These are phyloP conservation scores for Podarcis siculus DNA, from an alignment of 2,797 vertebrate genomes.

Conservation along the genomic window DNA sequence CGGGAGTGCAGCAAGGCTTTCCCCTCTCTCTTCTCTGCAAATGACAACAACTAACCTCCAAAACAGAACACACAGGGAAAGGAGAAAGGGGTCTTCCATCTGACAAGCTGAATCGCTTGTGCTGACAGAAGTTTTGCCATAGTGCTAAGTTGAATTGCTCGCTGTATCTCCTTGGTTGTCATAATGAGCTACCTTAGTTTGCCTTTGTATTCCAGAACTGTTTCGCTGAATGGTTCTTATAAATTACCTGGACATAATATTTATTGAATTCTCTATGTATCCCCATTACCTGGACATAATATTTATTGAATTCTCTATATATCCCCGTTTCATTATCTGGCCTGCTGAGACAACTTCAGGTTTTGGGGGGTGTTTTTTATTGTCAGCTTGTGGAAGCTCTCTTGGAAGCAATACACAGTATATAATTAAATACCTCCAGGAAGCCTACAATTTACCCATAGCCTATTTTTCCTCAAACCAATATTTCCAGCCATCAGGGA, in stretches of 20 bases:
- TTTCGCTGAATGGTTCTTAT: not conserved
- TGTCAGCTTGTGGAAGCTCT: not conserved
- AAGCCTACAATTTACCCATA: not conserved
- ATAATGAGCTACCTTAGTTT: not conserved
- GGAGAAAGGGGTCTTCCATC: too few relatives aligned
- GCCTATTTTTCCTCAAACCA: not conserved
- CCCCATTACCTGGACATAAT: not conserved
- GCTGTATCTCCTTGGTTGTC: not conserved
- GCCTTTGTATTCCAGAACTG: not conserved
- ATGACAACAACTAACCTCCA: too few relatives aligned
- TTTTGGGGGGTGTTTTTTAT: not conserved
- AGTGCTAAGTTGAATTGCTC: too few relatives aligned
- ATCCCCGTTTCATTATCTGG: not conserved
- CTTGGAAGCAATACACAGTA: not conserved
- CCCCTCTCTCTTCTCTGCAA: too few relatives aligned
- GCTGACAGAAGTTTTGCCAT: too few relatives aligned
- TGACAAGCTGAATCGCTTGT: too few relatives aligned
- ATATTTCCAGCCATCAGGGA: not conserved
- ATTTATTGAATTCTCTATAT: not conserved
- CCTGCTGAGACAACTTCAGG: not conserved
- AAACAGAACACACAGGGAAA: too few relatives aligned
- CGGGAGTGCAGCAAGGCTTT: too few relatives aligned
- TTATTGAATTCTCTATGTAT: not conserved
- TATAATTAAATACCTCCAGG: conserved; percentile 2
- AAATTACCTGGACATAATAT: not conserved